A percentile compares a stretch with the other conserved stretches of the same genome.
Evolutionary conservation across 2,797 vertebrate species (phyloP).

Genomic region (Artibeus jamaicensis): DNA sequence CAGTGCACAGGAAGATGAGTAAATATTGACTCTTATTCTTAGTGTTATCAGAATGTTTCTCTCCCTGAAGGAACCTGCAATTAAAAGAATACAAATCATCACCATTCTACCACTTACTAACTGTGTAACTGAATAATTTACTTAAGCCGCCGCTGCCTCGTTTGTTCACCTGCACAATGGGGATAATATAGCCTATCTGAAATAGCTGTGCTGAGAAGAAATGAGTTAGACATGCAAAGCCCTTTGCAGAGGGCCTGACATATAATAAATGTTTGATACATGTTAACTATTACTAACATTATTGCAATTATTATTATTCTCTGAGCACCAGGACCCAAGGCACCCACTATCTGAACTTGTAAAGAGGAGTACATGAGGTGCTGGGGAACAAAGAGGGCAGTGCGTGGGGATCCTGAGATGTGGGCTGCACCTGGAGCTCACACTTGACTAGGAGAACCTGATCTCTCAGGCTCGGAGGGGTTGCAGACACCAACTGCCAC

Average conservation of each 20-base stretch:
- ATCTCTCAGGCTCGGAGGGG: constrained; percentile 20
- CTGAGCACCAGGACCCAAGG: background rate
- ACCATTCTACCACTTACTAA: background rate
- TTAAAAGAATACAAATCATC: background rate
- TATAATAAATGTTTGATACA: background rate
- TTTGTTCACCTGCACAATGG: constrained; percentile 37
- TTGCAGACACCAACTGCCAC: constrained; percentile 54
- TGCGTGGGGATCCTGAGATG: background rate
- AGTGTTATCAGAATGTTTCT: background rate
- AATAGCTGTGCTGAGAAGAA: background rate
- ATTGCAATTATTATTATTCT: background rate
- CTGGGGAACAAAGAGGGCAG: background rate
- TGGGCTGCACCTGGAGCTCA: constrained; percentile 1
- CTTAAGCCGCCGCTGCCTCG: background rate
- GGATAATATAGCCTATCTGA: background rate
- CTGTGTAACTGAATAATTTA: constrained; percentile 20
- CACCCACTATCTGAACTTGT: background rate
- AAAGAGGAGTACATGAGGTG: background rate
- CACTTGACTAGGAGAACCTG: constrained; percentile 46
- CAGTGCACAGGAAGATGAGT: background rate
- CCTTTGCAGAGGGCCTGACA: background rate
- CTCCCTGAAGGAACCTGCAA: background rate
- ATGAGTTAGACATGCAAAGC: constrained; percentile 16
- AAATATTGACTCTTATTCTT: background rate
- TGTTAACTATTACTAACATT: background rate